Conservation (phyloP, 1,140 invertebrate genomes). For the Mya arenaria region DNA sequence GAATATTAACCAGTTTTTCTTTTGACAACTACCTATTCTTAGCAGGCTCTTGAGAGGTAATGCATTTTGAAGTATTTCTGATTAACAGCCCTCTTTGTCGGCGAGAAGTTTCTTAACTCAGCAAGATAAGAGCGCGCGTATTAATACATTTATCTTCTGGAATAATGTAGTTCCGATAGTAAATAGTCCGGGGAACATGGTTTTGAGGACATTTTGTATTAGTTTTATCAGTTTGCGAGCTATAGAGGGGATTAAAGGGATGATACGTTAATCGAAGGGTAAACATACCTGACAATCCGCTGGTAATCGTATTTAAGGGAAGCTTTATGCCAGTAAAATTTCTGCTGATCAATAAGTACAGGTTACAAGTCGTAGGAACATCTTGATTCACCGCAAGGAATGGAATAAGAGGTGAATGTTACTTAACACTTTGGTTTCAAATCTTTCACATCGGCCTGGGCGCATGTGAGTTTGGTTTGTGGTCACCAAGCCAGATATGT, state of each 20-base stretch:
- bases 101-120: neutral
- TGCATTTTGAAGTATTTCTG: neutral
- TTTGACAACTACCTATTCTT: neutral
- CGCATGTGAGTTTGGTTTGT: too few species aligned
- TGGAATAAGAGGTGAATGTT: too few species aligned
- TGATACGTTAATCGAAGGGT: neutral
- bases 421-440: too few species aligned
- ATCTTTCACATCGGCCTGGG: too few species aligned
- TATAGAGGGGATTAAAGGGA: neutral
- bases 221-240: neutral
- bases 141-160: neutral
- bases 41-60: neutral
- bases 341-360: too few species aligned
- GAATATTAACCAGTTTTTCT: too few species aligned
- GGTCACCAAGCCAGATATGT: too few species aligned
- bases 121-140: neutral
- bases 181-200: neutral
- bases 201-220: neutral
- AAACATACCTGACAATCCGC: neutral
- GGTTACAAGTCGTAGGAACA: too few species aligned
- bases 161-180: conserved; percentile 4
- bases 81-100: neutral
- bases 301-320: too few species aligned
- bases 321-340: too few species aligned
- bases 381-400: too few species aligned